These are phyloP conservation scores for Bombylius discolor DNA, from an alignment of 2,888 invertebrate genomes.

Conservation along the genomic window DNA sequence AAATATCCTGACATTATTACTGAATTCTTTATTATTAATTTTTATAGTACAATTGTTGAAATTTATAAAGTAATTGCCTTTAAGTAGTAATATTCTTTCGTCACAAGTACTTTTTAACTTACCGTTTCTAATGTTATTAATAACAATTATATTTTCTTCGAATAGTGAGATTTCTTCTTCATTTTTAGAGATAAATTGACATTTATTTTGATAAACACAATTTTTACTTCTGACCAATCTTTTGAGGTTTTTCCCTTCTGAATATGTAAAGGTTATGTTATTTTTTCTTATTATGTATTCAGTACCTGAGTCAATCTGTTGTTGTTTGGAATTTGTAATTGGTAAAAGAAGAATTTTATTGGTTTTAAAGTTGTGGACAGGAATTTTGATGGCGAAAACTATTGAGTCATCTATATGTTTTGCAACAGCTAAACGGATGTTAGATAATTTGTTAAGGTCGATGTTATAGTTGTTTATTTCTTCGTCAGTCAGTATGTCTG, in stretches of 20 bases:
- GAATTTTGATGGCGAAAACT: too few relatives aligned
- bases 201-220: background rate
- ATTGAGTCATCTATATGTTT: too few relatives aligned
- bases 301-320: conserved; percentile 4
- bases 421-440: too few relatives aligned
- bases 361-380: conserved; percentile 2
- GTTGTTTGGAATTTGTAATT: background rate
- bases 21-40: background rate
- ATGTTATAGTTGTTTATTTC: too few relatives aligned
- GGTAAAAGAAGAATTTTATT: background rate
- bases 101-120: too few relatives aligned
- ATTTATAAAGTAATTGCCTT: conserved; percentile 1
- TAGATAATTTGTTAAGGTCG: too few relatives aligned
- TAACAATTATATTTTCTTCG: too few relatives aligned
- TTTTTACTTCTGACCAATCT: background rate
- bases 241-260: too few relatives aligned
- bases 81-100: background rate
- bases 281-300: conserved; percentile 1
- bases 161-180: background rate
- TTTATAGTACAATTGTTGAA: background rate
- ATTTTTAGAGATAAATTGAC: background rate
- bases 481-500: too few relatives aligned
- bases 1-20: background rate
- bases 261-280: background rate
- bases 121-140: too few relatives aligned